These are phyloP conservation scores for Sciurus vulgaris DNA, from an alignment of 2,797 vertebrate genomes.

Conservation along the genomic window DNA sequence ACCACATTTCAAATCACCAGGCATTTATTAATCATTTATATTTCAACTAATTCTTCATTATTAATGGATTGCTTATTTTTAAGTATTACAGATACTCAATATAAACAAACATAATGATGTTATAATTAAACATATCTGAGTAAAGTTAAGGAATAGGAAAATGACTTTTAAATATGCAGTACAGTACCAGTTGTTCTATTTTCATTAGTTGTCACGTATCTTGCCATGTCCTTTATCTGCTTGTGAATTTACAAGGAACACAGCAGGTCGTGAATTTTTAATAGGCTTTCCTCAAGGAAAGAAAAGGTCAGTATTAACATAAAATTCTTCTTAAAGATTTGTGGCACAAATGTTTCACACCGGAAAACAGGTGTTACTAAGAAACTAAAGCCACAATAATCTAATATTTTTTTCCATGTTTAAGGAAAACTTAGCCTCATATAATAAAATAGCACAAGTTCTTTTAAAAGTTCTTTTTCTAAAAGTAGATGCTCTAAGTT, in stretches of 20 bases:
- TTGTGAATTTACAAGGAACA: conserved; percentile 87
- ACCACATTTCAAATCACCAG: neutral
- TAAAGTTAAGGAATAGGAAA: conserved; percentile 69
- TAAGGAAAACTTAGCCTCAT: conserved; percentile 71
- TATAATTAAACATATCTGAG: conserved; percentile 42
- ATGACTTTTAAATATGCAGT: conserved; percentile 58
- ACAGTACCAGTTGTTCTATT: conserved; percentile 72
- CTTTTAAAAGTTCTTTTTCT: conserved; percentile 40
- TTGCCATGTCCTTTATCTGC: conserved; percentile 85
- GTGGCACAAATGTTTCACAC: conserved; percentile 86
- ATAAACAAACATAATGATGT: neutral
- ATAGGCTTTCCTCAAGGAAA: conserved; percentile 86
- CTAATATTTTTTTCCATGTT: conserved; percentile 65
- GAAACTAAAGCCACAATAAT: conserved; percentile 80
- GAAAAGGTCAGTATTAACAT: conserved; percentile 90
- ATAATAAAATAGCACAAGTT: conserved; percentile 54
- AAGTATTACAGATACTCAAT: conserved; percentile 18
- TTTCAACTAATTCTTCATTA: conserved; percentile 41
- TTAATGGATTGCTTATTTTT: neutral
- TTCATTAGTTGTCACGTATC: conserved; percentile 85
- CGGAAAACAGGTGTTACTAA: conserved; percentile 86
- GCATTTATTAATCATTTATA: neutral
- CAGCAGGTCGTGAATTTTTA: conserved; percentile 89
- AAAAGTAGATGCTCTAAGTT: neutral
- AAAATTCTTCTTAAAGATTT: conserved; percentile 88